Evolutionary conservation across 2,797 vertebrate genomes (phyloP).

Genomic region (Heterohyrax brucei): DNA sequence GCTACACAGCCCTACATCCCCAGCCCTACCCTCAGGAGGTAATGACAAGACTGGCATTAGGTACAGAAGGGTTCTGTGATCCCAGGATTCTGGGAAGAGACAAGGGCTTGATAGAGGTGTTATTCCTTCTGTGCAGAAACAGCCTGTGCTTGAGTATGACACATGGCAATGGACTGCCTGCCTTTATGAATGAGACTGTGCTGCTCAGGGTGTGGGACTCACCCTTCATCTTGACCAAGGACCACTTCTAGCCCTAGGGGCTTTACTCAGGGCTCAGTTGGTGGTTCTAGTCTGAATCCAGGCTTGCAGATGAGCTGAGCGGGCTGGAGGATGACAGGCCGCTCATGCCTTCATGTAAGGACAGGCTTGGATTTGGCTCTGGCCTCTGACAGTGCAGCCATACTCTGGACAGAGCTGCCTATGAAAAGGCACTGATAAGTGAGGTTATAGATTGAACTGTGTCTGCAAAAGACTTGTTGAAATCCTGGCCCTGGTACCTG

Average conservation of each 20-base stretch:
- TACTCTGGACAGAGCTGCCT: background rate
- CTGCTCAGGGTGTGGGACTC: constrained; percentile 19
- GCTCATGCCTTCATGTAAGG: background rate
- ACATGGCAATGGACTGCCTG: background rate
- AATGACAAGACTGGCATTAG: background rate
- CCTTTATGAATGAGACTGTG: constrained; percentile 72
- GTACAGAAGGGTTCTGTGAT: background rate
- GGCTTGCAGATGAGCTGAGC: background rate
- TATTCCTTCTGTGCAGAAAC: background rate
- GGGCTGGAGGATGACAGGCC: no score
- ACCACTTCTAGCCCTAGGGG: background rate
- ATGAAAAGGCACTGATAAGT: background rate
- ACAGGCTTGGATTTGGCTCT: background rate
- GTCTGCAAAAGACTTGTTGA: background rate
- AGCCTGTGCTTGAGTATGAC: constrained; percentile 19
- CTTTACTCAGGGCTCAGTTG: background rate
- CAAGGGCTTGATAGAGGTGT: background rate
- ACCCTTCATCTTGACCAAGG: constrained; percentile 65
- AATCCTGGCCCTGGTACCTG: background rate
- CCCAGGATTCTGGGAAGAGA: background rate
- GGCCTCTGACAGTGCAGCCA: background rate
- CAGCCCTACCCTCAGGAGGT: background rate
- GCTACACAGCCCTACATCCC: background rate
- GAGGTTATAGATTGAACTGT: background rate
- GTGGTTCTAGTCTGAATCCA: background rate